Conservation (phyloP, 2,113 vertebrate species). For the Apeltes quadracus region DNA sequence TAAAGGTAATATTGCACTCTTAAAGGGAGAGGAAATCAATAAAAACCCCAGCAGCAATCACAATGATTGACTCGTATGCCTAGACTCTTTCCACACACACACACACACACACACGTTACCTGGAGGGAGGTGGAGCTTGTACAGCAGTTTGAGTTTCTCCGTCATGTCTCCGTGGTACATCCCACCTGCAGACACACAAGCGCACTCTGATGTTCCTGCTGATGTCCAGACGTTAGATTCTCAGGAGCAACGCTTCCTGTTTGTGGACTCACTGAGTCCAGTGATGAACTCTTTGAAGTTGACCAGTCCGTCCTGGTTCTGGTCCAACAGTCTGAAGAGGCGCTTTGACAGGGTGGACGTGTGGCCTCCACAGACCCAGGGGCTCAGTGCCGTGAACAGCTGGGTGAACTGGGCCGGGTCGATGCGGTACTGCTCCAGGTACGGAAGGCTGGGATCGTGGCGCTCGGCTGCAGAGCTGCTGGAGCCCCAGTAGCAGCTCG, state of each 20-base stretch:
- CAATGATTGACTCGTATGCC: too few species aligned
- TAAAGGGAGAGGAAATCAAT: too few species aligned
- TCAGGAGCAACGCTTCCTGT: background rate
- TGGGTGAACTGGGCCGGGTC: constrained; percentile 88
- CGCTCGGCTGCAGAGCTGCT: constrained; percentile 79
- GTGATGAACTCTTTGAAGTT: constrained; percentile 98
- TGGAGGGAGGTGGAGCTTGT: constrained; percentile 95
- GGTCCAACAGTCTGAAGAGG: constrained; percentile 92
- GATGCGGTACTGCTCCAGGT: constrained; percentile 97
- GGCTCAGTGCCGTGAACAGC: constrained; percentile 85
- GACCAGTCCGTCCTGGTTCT: constrained; percentile 92
- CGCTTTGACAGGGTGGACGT: constrained; percentile 84
- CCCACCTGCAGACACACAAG: constrained; percentile 80
- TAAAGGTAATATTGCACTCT: too few species aligned
- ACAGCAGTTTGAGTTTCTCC: constrained; percentile 94
- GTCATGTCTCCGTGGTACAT: constrained; percentile 98
- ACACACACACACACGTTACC: constrained; percentile 75
- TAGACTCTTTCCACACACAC: too few species aligned
- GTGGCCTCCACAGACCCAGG: constrained; percentile 90
- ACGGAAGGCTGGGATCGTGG: constrained; percentile 93
- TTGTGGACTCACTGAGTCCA: constrained; percentile 86
- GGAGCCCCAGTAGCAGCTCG: constrained; percentile 94
- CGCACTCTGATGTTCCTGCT: background rate
- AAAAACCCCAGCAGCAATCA: too few species aligned
- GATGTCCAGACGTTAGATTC: too few species aligned